phyloP scores from a whole-genome alignment of 1,140 invertebrate species.

The Zaprionus tsacasi region DNA sequence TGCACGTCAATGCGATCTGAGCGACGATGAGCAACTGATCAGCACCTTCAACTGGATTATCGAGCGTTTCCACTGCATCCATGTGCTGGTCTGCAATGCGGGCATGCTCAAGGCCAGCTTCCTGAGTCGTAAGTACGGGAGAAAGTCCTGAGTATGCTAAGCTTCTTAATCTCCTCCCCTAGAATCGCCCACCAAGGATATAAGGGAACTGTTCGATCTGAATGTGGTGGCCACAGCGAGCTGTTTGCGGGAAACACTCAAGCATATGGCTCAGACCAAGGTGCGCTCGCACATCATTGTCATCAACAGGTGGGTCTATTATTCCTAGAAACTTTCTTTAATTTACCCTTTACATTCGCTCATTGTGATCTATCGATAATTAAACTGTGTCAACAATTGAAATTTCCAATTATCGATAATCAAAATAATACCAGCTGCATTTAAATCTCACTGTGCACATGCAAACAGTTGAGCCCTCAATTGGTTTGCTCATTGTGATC shows the following conservation, averaged over 20 bases:
- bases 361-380: constrained; percentile 28
- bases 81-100: constrained; percentile 80
- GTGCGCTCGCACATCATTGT: constrained; percentile 82
- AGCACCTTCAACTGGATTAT: constrained; percentile 85
- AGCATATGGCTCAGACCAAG: constrained; percentile 85
- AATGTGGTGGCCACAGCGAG: constrained; percentile 87
- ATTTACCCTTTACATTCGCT: not conserved
- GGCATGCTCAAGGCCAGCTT: constrained; percentile 80
- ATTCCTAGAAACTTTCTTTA: no score
- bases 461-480: not conserved
- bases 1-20: constrained; percentile 85
- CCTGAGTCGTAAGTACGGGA: constrained; percentile 57
- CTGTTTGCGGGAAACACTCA: constrained; percentile 86
- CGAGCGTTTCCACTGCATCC: constrained; percentile 60
- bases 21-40: constrained; percentile 86
- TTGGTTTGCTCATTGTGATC: constrained; percentile 7
- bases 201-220: constrained; percentile 85
- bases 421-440: no score
- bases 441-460: not conserved
- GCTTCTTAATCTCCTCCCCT: not conserved
- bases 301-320: constrained; percentile 78
- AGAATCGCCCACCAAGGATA: constrained; percentile 75
- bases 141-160: not conserved
- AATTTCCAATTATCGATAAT: not conserved
- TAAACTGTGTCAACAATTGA: constrained; percentile 21